These are phyloP conservation scores for Apamea anceps DNA, from an alignment of 2,888 invertebrate genomes.

Conservation along the genomic window DNA sequence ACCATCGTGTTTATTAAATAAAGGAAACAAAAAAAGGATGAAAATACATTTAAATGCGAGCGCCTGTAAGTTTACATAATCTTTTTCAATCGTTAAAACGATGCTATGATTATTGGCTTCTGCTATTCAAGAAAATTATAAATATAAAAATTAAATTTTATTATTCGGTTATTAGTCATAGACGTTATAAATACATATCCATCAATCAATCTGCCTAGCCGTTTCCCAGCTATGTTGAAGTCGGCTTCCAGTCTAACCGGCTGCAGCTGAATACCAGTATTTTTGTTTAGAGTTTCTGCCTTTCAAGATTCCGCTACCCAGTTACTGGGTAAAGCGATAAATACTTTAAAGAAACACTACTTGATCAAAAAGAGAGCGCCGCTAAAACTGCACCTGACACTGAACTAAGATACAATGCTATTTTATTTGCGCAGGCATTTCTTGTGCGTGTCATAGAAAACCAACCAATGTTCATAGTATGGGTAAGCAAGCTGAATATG, in stretches of 20 bases:
- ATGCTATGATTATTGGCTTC: too few species aligned
- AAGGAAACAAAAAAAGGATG: neutral
- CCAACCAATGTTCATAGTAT: neutral
- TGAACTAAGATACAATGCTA: conserved; percentile 17
- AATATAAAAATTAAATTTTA: neutral
- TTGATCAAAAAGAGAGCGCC: neutral
- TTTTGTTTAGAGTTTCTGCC: neutral
- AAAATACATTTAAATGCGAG: neutral
- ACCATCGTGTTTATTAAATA: neutral
- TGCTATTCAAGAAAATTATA: neutral
- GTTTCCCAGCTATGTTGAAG: neutral
- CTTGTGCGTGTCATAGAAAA: neutral
- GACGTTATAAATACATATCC: neutral
- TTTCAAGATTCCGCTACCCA: neutral
- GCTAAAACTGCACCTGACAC: neutral
- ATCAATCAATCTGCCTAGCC: neutral
- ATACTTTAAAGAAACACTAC: neutral
- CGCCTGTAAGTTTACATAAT: neutral
- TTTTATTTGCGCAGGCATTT: conserved; percentile 29
- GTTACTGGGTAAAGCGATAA: neutral
- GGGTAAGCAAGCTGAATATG: neutral
- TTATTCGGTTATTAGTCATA: neutral
- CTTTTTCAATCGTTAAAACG: neutral
- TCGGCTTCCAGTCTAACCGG: neutral
- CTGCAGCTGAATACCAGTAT: neutral